These are phyloP conservation scores for Semotilus atromaculatus DNA, from an alignment of 2,797 vertebrate species.

Conservation along the genomic window DNA sequence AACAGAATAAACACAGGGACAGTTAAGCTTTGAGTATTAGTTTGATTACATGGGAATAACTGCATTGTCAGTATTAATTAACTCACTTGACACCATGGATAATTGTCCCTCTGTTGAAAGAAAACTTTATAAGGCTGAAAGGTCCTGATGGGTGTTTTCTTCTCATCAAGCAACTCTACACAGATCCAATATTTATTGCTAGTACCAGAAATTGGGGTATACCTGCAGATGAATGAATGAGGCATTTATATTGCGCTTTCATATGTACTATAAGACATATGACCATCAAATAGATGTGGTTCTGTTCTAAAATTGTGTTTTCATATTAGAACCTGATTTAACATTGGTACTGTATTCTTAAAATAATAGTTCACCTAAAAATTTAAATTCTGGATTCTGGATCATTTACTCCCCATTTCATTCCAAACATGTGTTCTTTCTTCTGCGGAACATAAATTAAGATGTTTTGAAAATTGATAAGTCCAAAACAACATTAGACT, in stretches of 20 bases:
- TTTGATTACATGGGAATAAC: background rate
- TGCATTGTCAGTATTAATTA: background rate
- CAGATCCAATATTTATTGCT: slow-evolving; percentile 80
- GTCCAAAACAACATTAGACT: background rate
- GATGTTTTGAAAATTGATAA: background rate
- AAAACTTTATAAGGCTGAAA: slow-evolving; percentile 74
- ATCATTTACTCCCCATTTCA: too few species aligned
- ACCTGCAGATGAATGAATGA: slow-evolving; percentile 82
- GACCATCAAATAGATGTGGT: background rate
- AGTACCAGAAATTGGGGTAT: slow-evolving; percentile 82
- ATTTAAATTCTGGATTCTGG: too few species aligned
- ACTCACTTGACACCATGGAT: slow-evolving; percentile 83
- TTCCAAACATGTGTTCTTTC: too few species aligned
- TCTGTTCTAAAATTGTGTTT: background rate
- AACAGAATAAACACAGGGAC: background rate
- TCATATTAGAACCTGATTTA: background rate
- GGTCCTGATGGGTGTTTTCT: slow-evolving; percentile 67
- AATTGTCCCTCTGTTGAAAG: slow-evolving; percentile 85
- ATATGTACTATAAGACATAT: too few species aligned
- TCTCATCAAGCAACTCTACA: slow-evolving; percentile 78
- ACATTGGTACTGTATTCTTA: too few species aligned
- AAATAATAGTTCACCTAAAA: too few species aligned
- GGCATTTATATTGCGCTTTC: too few species aligned
- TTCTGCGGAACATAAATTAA: background rate
- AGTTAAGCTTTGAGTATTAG: background rate